phyloP scores from a whole-genome alignment of 2,797 vertebrate species.

The Poeciliopsis gracilis region DNA sequence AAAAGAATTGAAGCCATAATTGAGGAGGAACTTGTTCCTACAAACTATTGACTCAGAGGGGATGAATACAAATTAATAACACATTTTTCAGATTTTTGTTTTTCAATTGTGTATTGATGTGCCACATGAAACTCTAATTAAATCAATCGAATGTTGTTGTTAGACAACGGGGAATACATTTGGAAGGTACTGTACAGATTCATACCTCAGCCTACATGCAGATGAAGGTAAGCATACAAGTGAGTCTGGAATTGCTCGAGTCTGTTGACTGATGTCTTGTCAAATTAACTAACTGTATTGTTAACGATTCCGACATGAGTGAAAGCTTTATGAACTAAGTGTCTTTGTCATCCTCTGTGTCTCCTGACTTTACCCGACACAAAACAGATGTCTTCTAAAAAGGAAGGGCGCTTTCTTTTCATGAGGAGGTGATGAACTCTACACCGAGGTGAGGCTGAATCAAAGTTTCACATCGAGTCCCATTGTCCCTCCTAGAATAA shows the following conservation, averaged over 20 bases:
- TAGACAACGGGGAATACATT: not conserved
- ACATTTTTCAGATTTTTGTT: not conserved
- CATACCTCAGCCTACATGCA: not conserved
- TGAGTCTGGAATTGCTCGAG: slow-evolving; percentile 29
- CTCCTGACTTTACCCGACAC: slow-evolving; percentile 82
- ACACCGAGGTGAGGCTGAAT: slow-evolving; percentile 75
- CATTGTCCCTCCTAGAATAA: slow-evolving; percentile 76
- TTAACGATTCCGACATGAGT: slow-evolving; percentile 55
- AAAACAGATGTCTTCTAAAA: slow-evolving; percentile 84
- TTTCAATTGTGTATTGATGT: not conserved
- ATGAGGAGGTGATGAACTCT: slow-evolving; percentile 69
- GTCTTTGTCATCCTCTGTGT: slow-evolving; percentile 69
- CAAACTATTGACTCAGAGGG: not conserved
- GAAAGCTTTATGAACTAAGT: slow-evolving; percentile 60
- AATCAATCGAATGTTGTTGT: not conserved
- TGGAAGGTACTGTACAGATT: not conserved
- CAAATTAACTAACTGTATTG: slow-evolving; percentile 64
- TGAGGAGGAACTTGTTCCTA: not conserved
- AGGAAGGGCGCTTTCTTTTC: slow-evolving; percentile 67
- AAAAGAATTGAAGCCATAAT: not conserved
- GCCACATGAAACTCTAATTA: not conserved
- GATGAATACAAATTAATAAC: not conserved
- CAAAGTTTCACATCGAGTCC: slow-evolving; percentile 83
- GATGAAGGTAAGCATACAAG: not conserved
- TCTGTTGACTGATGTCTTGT: slow-evolving; percentile 66